Percentiles rank a stretch among this genome's conserved stretches.
These are phyloP conservation scores for Drosophila anomalipes DNA, from an alignment of 2,888 invertebrate species.

Conservation along the genomic window DNA sequence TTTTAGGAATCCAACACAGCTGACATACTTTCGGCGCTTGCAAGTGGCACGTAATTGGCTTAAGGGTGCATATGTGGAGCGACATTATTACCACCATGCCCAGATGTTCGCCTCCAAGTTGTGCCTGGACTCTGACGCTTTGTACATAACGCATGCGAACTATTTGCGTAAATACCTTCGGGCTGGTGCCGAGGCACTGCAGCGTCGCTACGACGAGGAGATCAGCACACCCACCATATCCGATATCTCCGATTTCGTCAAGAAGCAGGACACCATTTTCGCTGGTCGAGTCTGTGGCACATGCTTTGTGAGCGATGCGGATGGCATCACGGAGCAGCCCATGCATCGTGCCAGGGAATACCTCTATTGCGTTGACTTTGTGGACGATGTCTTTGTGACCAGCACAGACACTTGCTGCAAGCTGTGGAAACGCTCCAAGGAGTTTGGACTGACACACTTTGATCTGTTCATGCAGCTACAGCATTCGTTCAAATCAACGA, in stretches of 20 bases:
- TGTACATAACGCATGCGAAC: constrained; percentile 87
- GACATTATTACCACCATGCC: constrained; percentile 84
- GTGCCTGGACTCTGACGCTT: constrained; percentile 85
- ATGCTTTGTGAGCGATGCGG: constrained; percentile 78
- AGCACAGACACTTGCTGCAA: constrained; percentile 79
- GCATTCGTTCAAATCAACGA: constrained; percentile 78
- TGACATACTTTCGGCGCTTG: constrained; percentile 80
- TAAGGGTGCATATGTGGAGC: constrained; percentile 86
- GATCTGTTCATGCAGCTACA: constrained; percentile 72
- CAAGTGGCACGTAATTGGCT: constrained; percentile 87
- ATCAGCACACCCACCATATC: constrained; percentile 68
- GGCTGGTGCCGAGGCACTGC: constrained; percentile 78
- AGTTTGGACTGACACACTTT: constrained; percentile 80
- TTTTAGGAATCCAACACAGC: constrained; percentile 77
- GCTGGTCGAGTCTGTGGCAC: constrained; percentile 81
- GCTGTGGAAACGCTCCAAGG: constrained; percentile 81
- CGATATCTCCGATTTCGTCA: constrained; percentile 82
- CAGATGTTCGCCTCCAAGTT: constrained; percentile 87
- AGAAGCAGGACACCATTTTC: constrained; percentile 79
- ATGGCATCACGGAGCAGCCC: constrained; percentile 75
- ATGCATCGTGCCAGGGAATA: constrained; percentile 79
- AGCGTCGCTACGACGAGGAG: constrained; percentile 76
- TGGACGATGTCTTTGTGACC: constrained; percentile 73
- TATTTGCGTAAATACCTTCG: constrained; percentile 81
- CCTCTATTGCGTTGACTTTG: constrained; percentile 82